A percentile compares a stretch with the other conserved stretches of the same genome.
These are phyloP conservation scores for Eilema depressum DNA, from an alignment of 2,888 invertebrate species.

Conservation along the genomic window DNA sequence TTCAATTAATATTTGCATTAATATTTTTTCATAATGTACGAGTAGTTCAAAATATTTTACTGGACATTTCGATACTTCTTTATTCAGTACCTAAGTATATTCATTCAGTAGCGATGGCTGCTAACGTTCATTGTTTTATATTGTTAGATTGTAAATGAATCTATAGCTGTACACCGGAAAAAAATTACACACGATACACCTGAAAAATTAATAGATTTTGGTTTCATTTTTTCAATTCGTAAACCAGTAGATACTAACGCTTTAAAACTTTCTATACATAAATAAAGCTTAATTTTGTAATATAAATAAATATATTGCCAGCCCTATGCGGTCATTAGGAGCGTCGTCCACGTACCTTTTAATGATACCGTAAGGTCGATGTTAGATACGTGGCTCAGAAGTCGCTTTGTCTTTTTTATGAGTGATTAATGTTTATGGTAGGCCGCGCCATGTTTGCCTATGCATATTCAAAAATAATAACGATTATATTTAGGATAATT, in stretches of 20 bases:
- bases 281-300: not conserved
- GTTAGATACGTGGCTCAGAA: slow-evolving; percentile 74
- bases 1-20: no score
- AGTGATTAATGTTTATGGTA: slow-evolving; percentile 80
- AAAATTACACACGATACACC: no score
- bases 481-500: slow-evolving; percentile 53
- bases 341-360: slow-evolving; percentile 66
- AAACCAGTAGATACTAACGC: no score
- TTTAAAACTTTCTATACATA: not conserved
- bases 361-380: slow-evolving; percentile 74
- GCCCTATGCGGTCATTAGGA: slow-evolving; percentile 66
- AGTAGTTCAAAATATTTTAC: no score
- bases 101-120: not conserved
- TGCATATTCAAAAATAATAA: slow-evolving; percentile 75
- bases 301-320: slow-evolving; percentile 19
- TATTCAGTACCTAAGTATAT: no score
- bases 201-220: no score
- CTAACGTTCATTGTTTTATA: no score
- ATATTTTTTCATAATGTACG: no score
- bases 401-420: slow-evolving; percentile 85
- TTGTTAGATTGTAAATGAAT: not conserved
- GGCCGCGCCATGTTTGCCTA: slow-evolving; percentile 66
- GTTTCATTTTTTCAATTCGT: no score
- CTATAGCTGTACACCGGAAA: not conserved
- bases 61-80: no score